These are phyloP conservation scores for Syrrhaptes paradoxus DNA, from an alignment of 2,113 vertebrate species.

Conservation along the genomic window DNA sequence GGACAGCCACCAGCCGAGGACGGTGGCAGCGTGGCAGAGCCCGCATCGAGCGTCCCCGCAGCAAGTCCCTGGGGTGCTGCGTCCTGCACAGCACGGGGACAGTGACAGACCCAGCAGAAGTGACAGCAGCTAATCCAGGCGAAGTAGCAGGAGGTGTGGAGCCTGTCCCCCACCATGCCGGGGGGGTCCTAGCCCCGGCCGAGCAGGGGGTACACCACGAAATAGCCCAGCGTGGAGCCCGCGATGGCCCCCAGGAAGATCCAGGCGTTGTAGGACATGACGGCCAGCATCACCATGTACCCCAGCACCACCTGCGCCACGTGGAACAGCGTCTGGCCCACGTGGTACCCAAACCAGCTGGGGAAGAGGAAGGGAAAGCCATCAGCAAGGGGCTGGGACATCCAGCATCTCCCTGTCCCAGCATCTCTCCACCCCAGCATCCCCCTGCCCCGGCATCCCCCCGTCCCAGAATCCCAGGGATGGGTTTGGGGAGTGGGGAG, in stretches of 20 bases:
- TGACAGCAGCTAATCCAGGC: constrained; percentile 1
- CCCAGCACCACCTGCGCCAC: constrained; percentile 87
- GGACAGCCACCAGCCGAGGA: neutral
- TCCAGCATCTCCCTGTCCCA: accelerated
- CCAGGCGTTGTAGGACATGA: constrained; percentile 97
- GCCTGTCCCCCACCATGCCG: accelerated
- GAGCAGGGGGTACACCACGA: constrained; percentile 85
- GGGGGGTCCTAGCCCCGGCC: constrained; percentile 32
- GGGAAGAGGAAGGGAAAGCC: neutral
- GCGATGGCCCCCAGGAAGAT: constrained; percentile 88
- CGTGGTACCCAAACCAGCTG: constrained; percentile 80
- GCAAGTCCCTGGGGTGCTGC: neutral
- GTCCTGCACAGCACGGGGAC: neutral
- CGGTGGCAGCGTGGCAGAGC: neutral
- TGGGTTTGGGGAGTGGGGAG: neutral
- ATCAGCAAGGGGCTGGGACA: neutral
- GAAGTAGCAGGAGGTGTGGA: neutral
- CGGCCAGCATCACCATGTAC: constrained; percentile 93
- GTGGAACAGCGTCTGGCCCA: constrained; percentile 82
- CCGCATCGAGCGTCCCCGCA: neutral
- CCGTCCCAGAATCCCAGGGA: accelerated
- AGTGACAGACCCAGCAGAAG: neutral
- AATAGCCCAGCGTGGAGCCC: constrained; percentile 88
- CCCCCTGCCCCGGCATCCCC: accelerated
- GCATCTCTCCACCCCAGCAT: neutral